phyloP scores from a whole-genome alignment of 2,797 vertebrate species.

The Channallabes apus region DNA sequence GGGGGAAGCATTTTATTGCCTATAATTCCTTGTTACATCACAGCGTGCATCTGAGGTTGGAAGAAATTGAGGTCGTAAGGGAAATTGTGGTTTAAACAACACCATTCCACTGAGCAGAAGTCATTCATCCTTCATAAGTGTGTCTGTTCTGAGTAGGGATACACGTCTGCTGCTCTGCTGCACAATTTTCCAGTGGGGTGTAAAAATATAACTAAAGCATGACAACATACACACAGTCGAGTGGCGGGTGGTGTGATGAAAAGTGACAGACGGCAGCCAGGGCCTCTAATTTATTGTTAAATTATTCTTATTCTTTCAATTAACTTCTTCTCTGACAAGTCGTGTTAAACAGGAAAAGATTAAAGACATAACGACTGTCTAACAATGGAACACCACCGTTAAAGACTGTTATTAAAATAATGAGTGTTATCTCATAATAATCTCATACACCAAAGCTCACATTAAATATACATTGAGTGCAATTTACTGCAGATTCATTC shows the following conservation, averaged over 20 bases:
- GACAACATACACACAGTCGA: neutral
- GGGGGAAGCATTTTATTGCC: neutral
- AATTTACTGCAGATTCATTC: too few relatives aligned
- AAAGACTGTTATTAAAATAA: neutral
- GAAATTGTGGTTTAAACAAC: neutral
- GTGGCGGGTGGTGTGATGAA: neutral
- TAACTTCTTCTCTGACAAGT: neutral
- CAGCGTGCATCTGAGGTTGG: neutral
- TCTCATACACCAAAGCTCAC: neutral
- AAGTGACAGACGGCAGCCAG: neutral
- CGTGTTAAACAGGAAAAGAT: neutral
- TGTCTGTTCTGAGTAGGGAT: neutral
- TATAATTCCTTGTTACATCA: neutral
- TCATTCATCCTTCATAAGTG: neutral
- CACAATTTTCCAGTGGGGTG: neutral
- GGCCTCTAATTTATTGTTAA: neutral
- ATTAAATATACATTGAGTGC: neutral
- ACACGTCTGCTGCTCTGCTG: neutral
- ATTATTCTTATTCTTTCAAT: neutral
- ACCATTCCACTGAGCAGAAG: neutral
- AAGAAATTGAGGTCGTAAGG: neutral
- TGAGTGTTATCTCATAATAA: neutral
- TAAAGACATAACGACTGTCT: neutral
- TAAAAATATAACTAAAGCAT: neutral
- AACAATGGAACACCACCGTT: neutral